Base-by-base conservation (phyloP, 1,140 invertebrate species). In the Augochlora pura region DNA sequence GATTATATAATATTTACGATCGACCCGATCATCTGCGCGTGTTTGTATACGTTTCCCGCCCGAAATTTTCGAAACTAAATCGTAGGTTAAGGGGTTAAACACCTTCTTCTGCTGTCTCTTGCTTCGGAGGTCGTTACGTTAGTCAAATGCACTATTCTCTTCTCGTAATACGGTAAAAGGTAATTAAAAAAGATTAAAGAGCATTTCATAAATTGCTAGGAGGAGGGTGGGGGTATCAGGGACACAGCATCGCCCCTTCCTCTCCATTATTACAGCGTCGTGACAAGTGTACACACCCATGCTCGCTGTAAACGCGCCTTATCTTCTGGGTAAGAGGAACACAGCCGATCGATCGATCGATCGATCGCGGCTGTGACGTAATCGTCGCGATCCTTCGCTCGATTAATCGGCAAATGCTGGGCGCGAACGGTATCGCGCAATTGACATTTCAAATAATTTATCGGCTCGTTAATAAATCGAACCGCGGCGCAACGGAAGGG, bases 391-490 rank as follows among this genome's bases (percentile, higher is more conserved):
- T 84, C 83, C 72, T 79, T 72, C 60, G 57, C 32, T 5, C 57
- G 77, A 84, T 80, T 76, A 60, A 60, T 57, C 57, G 38, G 66
- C 60, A 52, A 39, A 38, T 60, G 38, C 49, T 65, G 23, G 23
- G 60, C 42, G 39, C 75, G 74, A 71, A 59, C 75, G 74, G 72
- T 64, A 77, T 69, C 65, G 25, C 74, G 66, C 82, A 74, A 80
- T 80, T 84, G 82, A 84, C 83, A 84, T 85, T 85, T 76, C 52
- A 66, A 69, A 85, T 76, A 85, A 85, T 85, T 85, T 80, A 85
- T 85, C 52, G 67, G 57, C 77, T 54, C 21, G 67, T 84, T 81
- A 76, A 84, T 76, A 80, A 70, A 80, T 84, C 49, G 82, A 57
- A 25, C 25, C 39, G 27, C n/a, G 70, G 32, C 66, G 42, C 10